Evolutionary conservation across 2,888 invertebrate genomes (phyloP), one percentile per base, ranked within the genome.

Genomic region (Coronaproctus castanopsis): DNA sequence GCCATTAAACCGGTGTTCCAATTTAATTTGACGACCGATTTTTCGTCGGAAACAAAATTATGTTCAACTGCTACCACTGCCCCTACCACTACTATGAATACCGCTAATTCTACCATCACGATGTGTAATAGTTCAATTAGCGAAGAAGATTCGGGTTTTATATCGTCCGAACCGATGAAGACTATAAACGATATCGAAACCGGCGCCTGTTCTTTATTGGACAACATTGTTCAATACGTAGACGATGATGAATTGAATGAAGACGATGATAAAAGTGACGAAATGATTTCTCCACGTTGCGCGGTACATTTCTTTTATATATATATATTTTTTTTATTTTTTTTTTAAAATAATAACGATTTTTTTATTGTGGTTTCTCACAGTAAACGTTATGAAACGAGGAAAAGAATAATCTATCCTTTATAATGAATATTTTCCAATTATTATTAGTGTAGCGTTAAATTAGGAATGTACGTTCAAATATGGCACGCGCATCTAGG

Each of bases 101-200:
- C 54, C n/a, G 54, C 59, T 20, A n/a, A n/a, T n/a, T 60, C 60
- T 49, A 57, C 57, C 2, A 62, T 64, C 21, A 61, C 63, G 20
- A 64, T 66, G 65, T 65, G 65, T 54, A 65, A 63, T 48, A 65
- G 65, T 57, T 66, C 67, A 10, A 62, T 67, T n/a, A 67, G 66
- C 55, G 67, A 67, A 62, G 66, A 67, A 50, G 67, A 67, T 57
- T 67, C 67, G 2, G 67, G 67, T 18, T 67, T 67, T 61, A 64
- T 66, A 20, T 66, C 66, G n/a, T 67, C 67, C 18, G 67, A 67
- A 56, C 64, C 66, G n/a, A 62, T 63, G n/a, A 61, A 52, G 54
- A 57, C 55, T 50, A 55, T 60, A 19, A 60, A 57, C 24, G 63
- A 62, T 57, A 52, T 61, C 50, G 63, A 61, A 36, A 63, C 60